Conservation (phyloP, 2,888 invertebrate genomes). For the Cordilura impudica region DNA sequence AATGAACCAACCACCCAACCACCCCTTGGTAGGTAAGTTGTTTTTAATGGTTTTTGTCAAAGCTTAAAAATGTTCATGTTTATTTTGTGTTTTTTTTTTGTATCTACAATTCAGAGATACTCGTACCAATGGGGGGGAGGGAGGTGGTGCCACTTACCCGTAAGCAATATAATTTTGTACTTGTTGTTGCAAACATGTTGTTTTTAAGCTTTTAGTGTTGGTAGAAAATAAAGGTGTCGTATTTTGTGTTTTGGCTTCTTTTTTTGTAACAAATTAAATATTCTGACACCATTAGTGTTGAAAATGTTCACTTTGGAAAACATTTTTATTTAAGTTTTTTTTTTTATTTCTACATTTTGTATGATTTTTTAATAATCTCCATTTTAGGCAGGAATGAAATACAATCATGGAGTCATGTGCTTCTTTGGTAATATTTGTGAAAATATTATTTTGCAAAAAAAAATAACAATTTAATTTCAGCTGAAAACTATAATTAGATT, state of each 20-base stretch:
- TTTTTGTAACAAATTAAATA: slow-evolving; percentile 72
- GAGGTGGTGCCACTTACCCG: not conserved
- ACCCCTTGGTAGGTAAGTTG: slow-evolving; percentile 45
- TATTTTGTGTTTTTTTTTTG: slow-evolving; percentile 33
- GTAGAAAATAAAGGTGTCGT: slow-evolving; percentile 30
- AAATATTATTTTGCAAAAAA: too few species aligned
- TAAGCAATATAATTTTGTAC: slow-evolving; percentile 31
- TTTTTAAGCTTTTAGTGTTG: slow-evolving; percentile 44
- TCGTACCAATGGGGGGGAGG: not conserved
- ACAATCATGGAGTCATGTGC: too few species aligned
- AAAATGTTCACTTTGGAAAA: slow-evolving; percentile 70
- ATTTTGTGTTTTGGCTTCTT: slow-evolving; percentile 29
- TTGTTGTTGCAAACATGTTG: slow-evolving; percentile 38
- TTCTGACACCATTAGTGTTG: slow-evolving; percentile 77
- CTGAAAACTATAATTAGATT: too few species aligned
- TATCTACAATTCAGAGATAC: not conserved
- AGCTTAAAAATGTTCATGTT: slow-evolving; percentile 60
- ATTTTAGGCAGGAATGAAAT: too few species aligned
- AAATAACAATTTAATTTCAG: too few species aligned
- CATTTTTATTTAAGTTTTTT: slow-evolving; percentile 50
- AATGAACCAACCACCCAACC: not conserved
- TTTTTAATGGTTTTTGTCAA: slow-evolving; percentile 62
- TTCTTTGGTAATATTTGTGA: too few species aligned
- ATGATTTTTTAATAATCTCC: too few species aligned
- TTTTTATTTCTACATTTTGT: not conserved